Base-by-base conservation (phyloP, 2,888 invertebrate species). In the Hylaea fasciaria region DNA sequence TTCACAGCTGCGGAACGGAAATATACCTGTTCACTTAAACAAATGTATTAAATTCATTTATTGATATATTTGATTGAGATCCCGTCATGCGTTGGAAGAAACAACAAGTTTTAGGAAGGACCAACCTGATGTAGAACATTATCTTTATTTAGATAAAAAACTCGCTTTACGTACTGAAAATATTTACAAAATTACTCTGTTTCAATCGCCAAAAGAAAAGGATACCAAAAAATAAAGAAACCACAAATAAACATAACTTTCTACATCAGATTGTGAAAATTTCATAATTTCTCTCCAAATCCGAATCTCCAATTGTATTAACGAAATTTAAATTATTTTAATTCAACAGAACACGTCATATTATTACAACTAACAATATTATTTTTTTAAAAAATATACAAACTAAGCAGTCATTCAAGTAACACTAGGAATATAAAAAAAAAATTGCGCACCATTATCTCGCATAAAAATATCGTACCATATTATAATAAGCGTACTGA, bases 391-490 rank as follows among this genome's bases (percentile, higher is more conserved):
- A 50, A 83, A 85, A 82, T 85, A 85, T 91, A 91, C 81, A 86
- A 90, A 91, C 91, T 91, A 91, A 88, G 91, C 91, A 91, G 91
- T 91, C 91, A 87, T 90, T 89, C 87, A 81, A 79, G 80, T 89
- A 89, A 89, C 85, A 83, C 88, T 90, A 89, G 80, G 80, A 82
- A 83, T 85, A 81, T 75, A 71, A 69, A 77, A 78, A 80, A n/a
- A 80, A 81, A 76, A 77, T 66, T 77, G 81, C 85, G 77, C 81
- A 84, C 80, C 78, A 74, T 82, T 77, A 76, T 77, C 73, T 73
- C 76, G 80, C 77, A 81, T 83, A 79, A 85, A 82, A 81, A 86
- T 84, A 86, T 82, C 78, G 82, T 88, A 90, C 88, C 86, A 73
- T 88, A n/a, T n/a, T n/a, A 88, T 88, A 88, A 87, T 90, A 90